These are phyloP conservation scores for Trachelus iudaicus DNA, from an alignment of 2,888 invertebrate genomes.

Conservation along the genomic window DNA sequence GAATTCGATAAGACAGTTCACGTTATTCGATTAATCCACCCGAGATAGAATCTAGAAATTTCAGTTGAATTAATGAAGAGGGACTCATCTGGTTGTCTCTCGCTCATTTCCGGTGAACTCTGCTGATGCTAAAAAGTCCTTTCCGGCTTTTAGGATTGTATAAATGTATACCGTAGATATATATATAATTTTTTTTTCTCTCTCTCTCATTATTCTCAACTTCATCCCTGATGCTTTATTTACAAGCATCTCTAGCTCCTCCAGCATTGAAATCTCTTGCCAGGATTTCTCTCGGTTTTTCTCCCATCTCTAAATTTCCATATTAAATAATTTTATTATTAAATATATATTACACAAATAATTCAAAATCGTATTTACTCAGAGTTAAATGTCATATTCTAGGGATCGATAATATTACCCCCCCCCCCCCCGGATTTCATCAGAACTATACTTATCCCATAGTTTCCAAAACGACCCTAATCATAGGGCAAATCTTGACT, in stretches of 20 bases:
- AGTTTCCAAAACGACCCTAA: neutral
- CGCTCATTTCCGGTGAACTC: constrained; percentile 53
- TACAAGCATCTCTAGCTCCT: neutral
- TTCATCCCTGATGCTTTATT: neutral
- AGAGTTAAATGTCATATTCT: too few species aligned
- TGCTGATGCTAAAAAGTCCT: constrained; percentile 36
- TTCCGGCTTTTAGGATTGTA: constrained; percentile 42
- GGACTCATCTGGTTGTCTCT: constrained; percentile 50
- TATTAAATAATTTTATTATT: too few species aligned
- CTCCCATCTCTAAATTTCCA: too few species aligned
- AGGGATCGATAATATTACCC: too few species aligned
- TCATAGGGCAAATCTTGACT: constrained; percentile 30
- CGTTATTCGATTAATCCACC: neutral
- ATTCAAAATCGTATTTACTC: too few species aligned
- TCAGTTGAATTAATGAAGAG: constrained; percentile 55
- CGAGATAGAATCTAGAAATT: neutral
- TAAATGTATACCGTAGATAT: neutral
- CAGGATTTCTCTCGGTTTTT: too few species aligned
- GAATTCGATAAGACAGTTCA: neutral
- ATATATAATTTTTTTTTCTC: too few species aligned
- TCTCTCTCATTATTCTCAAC: neutral
- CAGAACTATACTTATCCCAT: too few species aligned
- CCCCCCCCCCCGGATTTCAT: too few species aligned
- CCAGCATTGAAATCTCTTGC: neutral
- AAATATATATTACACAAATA: too few species aligned